Conservation (phyloP, 2,113 vertebrate genomes). For the Acrocephalus kingi region DNA sequence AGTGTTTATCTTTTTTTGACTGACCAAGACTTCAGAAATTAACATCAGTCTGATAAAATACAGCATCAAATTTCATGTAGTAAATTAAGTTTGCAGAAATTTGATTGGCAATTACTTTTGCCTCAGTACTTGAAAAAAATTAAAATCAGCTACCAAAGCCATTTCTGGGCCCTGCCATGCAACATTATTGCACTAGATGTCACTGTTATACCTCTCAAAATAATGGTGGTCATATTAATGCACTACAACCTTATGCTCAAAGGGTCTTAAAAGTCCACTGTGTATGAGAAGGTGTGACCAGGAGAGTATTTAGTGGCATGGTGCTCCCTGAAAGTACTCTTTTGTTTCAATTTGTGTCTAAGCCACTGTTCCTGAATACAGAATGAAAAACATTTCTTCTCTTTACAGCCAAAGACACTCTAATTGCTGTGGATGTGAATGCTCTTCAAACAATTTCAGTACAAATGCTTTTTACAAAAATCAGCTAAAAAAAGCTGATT, state of each 20-base stretch:
- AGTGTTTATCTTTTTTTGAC: neutral
- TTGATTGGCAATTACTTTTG: neutral
- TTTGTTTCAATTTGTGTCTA: neutral
- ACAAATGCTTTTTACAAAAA: neutral
- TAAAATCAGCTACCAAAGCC: neutral
- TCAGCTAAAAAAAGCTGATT: neutral
- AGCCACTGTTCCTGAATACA: neutral
- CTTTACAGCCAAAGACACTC: neutral
- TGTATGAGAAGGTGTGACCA: neutral
- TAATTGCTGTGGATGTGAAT: neutral
- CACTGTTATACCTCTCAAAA: constrained; percentile 46
- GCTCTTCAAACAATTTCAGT: neutral
- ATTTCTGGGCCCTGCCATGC: neutral
- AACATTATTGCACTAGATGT: constrained; percentile 46
- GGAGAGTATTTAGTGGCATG: neutral
- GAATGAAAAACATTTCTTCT: neutral
- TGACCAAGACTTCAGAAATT: neutral
- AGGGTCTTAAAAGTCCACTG: neutral
- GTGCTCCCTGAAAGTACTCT: neutral
- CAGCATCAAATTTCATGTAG: neutral
- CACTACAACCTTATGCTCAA: neutral
- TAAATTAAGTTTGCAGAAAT: neutral
- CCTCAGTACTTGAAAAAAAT: neutral
- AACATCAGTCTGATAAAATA: neutral
- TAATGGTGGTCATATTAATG: fast-evolving